Evolutionary conservation across 2,113 vertebrate species (phyloP).

Genomic region (Archocentrus centrarchus): DNA sequence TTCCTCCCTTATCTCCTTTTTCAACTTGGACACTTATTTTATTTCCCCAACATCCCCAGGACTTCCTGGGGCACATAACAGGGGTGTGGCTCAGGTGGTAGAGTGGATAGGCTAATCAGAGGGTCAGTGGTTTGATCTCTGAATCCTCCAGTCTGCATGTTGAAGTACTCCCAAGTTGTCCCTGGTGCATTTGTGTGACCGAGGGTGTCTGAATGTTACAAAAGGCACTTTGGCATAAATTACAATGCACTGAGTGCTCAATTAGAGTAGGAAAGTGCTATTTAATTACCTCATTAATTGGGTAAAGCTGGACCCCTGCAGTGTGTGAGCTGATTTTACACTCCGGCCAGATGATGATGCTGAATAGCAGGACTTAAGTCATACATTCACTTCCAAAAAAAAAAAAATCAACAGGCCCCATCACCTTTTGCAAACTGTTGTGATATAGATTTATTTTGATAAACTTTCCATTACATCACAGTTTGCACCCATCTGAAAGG

Average conservation of each 20-base stretch:
- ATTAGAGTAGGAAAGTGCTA: neutral
- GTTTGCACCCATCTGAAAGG: neutral
- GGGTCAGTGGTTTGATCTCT: too few relatives aligned
- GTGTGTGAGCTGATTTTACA: neutral
- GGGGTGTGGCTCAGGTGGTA: too few relatives aligned
- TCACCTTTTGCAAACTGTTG: neutral
- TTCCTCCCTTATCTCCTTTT: too few relatives aligned
- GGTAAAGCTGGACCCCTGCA: neutral
- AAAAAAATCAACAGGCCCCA: rapidly evolving
- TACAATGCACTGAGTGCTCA: neutral
- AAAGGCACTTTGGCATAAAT: neutral
- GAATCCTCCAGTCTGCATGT: neutral
- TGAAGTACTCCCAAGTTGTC: neutral
- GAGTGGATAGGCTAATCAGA: too few relatives aligned
- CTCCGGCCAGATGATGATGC: neutral
- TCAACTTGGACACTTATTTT: too few relatives aligned
- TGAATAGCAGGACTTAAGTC: neutral
- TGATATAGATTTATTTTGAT: neutral
- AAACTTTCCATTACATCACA: too few relatives aligned
- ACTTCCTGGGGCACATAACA: too few relatives aligned
- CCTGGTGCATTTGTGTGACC: neutral
- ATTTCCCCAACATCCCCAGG: too few relatives aligned
- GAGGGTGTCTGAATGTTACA: neutral
- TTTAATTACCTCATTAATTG: neutral
- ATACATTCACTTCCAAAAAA: neutral